phyloP scores from a whole-genome alignment of 2,888 invertebrate genomes.

The Micoletzkya japonica region DNA sequence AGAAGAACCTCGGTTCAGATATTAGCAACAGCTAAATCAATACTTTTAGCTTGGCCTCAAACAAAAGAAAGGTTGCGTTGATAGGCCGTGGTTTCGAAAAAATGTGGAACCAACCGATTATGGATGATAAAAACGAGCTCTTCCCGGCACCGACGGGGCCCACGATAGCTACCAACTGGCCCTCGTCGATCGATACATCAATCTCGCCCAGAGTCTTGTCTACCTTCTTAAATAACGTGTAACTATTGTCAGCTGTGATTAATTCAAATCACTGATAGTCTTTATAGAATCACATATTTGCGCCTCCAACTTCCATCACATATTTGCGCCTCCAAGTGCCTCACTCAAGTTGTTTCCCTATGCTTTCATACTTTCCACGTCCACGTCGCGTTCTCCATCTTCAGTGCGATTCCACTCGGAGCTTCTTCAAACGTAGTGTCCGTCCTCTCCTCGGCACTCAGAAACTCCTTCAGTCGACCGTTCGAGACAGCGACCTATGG shows the following conservation, averaged over 20 bases:
- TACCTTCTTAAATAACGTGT: too few species aligned
- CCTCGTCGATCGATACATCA: neutral
- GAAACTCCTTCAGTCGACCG: slow-evolving; percentile 54
- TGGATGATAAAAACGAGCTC: slow-evolving; percentile 39
- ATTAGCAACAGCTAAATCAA: too few species aligned
- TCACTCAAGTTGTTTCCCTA: too few species aligned
- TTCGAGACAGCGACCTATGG: slow-evolving; percentile 51
- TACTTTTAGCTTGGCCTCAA: too few species aligned
- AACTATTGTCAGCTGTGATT: too few species aligned
- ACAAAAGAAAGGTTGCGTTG: too few species aligned
- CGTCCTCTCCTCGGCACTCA: slow-evolving; percentile 43
- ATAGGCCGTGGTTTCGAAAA: slow-evolving; percentile 5
- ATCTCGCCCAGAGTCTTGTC: neutral
- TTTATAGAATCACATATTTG: too few species aligned
- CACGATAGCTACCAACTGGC: neutral
- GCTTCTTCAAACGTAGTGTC: too few species aligned
- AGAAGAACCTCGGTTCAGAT: slow-evolving; percentile 74
- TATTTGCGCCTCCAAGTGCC: too few species aligned
- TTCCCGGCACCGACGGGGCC: slow-evolving; percentile 45
- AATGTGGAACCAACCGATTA: slow-evolving; percentile 33
- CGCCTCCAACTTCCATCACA: too few species aligned
- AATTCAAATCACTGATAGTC: too few species aligned
- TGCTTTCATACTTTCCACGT: slow-evolving; percentile 12
- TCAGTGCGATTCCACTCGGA: too few species aligned
- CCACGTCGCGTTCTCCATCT: slow-evolving; percentile 4